Conservation (phyloP, 2,888 invertebrate genomes). For the Coremacera marginata region DNA sequence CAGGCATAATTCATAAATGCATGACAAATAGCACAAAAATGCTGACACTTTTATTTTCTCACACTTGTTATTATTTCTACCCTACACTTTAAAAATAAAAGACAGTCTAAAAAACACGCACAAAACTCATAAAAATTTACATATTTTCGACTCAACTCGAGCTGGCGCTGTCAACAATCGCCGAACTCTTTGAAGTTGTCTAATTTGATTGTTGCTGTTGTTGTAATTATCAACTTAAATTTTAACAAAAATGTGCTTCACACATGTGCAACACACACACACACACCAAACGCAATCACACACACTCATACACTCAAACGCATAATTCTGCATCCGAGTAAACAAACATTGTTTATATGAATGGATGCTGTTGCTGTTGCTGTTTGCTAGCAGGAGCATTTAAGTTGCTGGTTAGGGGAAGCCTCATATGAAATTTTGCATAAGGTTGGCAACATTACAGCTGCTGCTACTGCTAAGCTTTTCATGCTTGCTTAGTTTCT, state of each 20-base stretch:
- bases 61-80: not conserved
- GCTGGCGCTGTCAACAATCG: not conserved
- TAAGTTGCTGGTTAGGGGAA: not conserved
- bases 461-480: not conserved
- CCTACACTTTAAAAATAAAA: too few relatives aligned
- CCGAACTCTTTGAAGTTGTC: not conserved
- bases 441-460: not conserved
- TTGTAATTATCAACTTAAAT: conserved; percentile 5
- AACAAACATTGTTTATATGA: not conserved
- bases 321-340: not conserved
- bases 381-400: too few relatives aligned
- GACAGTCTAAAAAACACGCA: too few relatives aligned
- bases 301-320: not conserved
- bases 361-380: too few relatives aligned
- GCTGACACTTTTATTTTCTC: conserved; percentile 25
- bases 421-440: not conserved
- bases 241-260: conserved; percentile 7
- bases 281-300: not conserved
- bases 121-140: too few relatives aligned
- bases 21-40: conserved; percentile 18
- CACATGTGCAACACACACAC: conserved; percentile 2
- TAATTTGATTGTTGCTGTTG: conserved; percentile 12
- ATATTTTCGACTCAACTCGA: too few relatives aligned
- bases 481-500: conserved; percentile 3
- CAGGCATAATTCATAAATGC: conserved; percentile 1